Conservation (phyloP, 2,888 invertebrate genomes). For the Gortyna flavago region DNA sequence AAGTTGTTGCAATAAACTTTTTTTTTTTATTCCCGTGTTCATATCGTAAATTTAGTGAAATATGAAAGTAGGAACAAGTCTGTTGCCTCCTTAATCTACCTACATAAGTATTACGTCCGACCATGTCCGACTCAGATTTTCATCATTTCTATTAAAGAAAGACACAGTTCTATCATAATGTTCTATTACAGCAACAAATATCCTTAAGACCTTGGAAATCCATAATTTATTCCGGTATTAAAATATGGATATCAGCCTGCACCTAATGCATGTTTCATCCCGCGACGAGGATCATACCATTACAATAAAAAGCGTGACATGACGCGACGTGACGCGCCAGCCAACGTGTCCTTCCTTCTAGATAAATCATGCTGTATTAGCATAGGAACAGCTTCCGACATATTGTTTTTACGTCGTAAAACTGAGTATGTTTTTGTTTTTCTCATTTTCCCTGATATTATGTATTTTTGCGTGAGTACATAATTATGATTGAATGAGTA, state of each 20-base stretch:
- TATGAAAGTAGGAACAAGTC: conserved; percentile 5
- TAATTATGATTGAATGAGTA: conserved; percentile 11
- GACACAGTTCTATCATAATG: neutral
- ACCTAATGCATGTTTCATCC: conserved; percentile 53
- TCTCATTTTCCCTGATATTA: conserved; percentile 11
- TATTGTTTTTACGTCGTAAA: conserved; percentile 50
- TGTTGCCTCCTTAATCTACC: conserved; percentile 14
- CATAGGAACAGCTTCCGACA: conserved; percentile 58
- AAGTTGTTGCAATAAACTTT: too few relatives aligned
- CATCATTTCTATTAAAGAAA: neutral
- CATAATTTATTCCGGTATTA: conserved; percentile 19
- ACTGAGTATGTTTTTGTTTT: conserved; percentile 31
- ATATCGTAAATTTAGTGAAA: conserved; percentile 32
- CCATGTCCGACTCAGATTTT: conserved; percentile 2
- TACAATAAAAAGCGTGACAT: conserved; percentile 52
- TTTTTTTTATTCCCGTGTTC: too few relatives aligned
- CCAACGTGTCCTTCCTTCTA: conserved; percentile 46
- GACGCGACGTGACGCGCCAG: conserved; percentile 48
- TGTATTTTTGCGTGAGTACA: conserved; percentile 3
- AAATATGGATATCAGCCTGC: conserved; percentile 28
- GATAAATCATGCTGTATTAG: conserved; percentile 60
- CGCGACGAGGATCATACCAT: conserved; percentile 37
- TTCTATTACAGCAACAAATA: conserved; percentile 8
- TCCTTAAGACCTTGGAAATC: neutral
- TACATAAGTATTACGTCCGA: neutral